Base-by-base conservation (phyloP, 1,140 invertebrate genomes). In the Listronotus oregonensis region DNA sequence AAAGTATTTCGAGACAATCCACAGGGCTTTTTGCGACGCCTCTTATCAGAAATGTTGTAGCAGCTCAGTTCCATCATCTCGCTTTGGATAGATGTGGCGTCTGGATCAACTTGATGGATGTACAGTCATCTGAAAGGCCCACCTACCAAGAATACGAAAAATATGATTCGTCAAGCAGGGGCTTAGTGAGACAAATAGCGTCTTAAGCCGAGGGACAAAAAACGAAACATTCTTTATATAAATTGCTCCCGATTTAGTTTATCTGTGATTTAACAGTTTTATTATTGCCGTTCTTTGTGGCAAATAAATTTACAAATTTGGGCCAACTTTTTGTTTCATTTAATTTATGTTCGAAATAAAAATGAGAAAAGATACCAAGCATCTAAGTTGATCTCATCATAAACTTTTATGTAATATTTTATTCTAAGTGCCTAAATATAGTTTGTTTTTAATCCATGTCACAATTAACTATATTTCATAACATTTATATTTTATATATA, bases 31-130 rank as follows among this genome's bases (percentile, higher is more conserved):
- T 75, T 73, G 71, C 70, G 51, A 17, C 49, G 17, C 37, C 72
- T 71, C 75, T 77, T 78, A 78, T 78, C 77, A 69, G 67, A 69
- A 69, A 75, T 76, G 74, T 73, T 76, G 76, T 76, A 75, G 72
- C 69, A 71, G 67, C 72, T 75, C 71, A 74, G 63, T 74, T 77
- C 71, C 75, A 77, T 78, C 76, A 78, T 78, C 75, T 75, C 69
- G 61, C 58, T 54, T 17, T 56, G 66, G 54, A 64, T 46, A 43
- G 61, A 65, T 61, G 69, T 61, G 57, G 43, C 60, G 54, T 46
- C 52, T 50, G 64, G 67, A 60, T 67, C 62, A 57, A 47, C 57
- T 59, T 78, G 76, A 78, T 78, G 70, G 75, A 78, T 78, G 75
- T 70, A 62, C 58, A 62, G 51, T 74, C 70, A 70, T 76, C 71